Percentiles rank a stretch among this genome's conserved stretches.
Evolutionary conservation across 1,140 invertebrate genomes (phyloP).

Genomic region (Neodiprion lecontei): DNA sequence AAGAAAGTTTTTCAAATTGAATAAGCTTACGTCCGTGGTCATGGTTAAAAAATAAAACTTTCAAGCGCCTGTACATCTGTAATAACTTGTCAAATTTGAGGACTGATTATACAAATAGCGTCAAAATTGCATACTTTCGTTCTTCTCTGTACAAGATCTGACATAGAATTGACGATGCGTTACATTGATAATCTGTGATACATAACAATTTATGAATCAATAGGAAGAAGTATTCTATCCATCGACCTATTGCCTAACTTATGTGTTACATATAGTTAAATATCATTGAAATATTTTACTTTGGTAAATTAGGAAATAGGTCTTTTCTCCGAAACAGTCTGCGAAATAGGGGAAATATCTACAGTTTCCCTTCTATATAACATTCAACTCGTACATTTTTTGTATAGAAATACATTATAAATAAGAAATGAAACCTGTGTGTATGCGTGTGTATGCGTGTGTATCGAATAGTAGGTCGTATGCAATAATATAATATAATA

Average conservation of each 20-base stretch:
- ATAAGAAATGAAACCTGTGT: not conserved
- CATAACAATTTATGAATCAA: not conserved
- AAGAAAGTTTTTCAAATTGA: too few relatives aligned
- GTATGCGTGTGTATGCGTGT: not conserved
- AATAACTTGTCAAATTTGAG: too few relatives aligned
- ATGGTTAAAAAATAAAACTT: too few relatives aligned
- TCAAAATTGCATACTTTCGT: too few relatives aligned
- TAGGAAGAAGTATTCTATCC: not conserved
- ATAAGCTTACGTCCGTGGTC: too few relatives aligned
- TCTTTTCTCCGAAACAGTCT: not conserved
- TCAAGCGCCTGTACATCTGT: too few relatives aligned
- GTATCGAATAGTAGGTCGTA: not conserved
- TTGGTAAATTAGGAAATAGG: not conserved
- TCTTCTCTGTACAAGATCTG: too few relatives aligned
- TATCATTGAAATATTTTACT: not conserved
- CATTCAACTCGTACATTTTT: conserved; percentile 3
- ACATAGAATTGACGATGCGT: too few relatives aligned
- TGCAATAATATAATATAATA: not conserved
- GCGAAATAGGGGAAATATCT: too few relatives aligned
- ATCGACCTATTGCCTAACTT: not conserved
- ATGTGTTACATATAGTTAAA: too few relatives aligned
- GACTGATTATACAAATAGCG: too few relatives aligned
- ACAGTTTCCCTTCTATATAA: not conserved
- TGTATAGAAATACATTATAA: not conserved
- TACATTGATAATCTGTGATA: not conserved